Conservation (phyloP, 2,797 vertebrate species). For the Cryptoprocta ferox region DNA sequence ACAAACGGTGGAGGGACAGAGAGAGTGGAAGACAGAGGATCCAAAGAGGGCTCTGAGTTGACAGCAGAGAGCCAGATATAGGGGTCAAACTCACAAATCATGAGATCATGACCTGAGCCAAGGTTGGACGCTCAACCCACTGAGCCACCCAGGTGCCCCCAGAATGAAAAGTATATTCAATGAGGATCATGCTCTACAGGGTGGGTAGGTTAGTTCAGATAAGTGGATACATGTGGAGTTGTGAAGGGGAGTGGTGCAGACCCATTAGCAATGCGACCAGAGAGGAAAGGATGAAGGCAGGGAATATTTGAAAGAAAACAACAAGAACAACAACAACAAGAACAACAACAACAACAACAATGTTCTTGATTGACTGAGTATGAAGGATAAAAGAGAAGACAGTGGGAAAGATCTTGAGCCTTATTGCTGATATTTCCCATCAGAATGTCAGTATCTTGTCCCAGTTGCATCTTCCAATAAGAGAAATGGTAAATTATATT, state of each 20-base stretch:
- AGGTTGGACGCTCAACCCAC: too few relatives aligned
- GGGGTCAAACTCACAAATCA: too few relatives aligned
- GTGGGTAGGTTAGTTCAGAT: not conserved
- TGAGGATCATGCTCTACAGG: not conserved
- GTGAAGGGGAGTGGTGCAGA: not conserved
- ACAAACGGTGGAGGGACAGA: too few relatives aligned
- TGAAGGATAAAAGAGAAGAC: not conserved
- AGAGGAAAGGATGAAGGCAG: not conserved
- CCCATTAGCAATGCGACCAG: not conserved
- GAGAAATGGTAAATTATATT: conserved; percentile 30
- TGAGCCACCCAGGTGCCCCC: too few relatives aligned
- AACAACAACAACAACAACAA: not conserved
- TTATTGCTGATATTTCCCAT: not conserved
- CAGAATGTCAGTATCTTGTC: conserved; percentile 10
- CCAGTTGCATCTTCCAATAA: conserved; percentile 35
- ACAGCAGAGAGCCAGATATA: too few relatives aligned
- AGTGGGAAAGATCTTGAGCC: not conserved
- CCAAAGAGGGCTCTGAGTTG: too few relatives aligned
- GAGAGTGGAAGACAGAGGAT: too few relatives aligned
- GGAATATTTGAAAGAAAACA: not conserved
- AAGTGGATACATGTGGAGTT: not conserved
- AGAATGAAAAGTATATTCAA: not conserved
- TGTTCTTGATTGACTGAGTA: not conserved
- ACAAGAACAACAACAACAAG: not conserved
- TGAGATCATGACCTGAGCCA: too few relatives aligned